Base-by-base conservation (phyloP, 2,797 vertebrate genomes). In the Melanogrammus aeglefinus region DNA sequence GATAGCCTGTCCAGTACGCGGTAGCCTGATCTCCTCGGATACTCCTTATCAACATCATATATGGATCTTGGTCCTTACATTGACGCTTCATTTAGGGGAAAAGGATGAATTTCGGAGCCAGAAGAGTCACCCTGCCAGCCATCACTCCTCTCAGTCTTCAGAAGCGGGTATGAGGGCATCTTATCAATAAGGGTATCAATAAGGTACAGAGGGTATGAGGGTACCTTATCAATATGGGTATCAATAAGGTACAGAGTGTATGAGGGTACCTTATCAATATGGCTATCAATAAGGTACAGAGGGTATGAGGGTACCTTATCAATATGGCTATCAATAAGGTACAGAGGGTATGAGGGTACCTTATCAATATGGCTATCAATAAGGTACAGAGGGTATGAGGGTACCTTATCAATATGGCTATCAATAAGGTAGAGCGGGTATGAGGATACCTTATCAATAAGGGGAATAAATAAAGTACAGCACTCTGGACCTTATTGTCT, bases 101-200 rank as follows among this genome's bases (percentile, higher is more conserved):
- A 94, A 94, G 87, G 84, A 97, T 98, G 97, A 98, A 94, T 94
- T 94, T 97, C 89, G 93, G 90, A 90, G 95, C 96, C 4, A 96
- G 97, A 92, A 96, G 97, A 94, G 95, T 95, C 80, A 97, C 96
- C 10, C 84, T 98, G 91, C 96, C 97, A 78, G 93, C 95, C 82
- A 96, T 98, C 88, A 97, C 95, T 63, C 96, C 97, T 81, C 86
- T 97, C 83, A 93, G 94, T 92, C 94, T 97, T 79, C 96, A 96
- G 85, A 97, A 96, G 86, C 89, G 93, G 95, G 95, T 95, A 95
- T 83, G 94, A 90, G 79, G 51, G 31, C 72, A 36, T 36, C 35
- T 36, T 36, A 36, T 36, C 35, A 36, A 36, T 36, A 6, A 36
- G 35, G 5, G 35, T 36, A 36, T 36, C 35, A 36, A 36, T 36